Evolutionary conservation across 2,113 vertebrate species (phyloP), one percentile per base, ranked within the genome.

Genomic region (Balaenoptera acutorostrata): DNA sequence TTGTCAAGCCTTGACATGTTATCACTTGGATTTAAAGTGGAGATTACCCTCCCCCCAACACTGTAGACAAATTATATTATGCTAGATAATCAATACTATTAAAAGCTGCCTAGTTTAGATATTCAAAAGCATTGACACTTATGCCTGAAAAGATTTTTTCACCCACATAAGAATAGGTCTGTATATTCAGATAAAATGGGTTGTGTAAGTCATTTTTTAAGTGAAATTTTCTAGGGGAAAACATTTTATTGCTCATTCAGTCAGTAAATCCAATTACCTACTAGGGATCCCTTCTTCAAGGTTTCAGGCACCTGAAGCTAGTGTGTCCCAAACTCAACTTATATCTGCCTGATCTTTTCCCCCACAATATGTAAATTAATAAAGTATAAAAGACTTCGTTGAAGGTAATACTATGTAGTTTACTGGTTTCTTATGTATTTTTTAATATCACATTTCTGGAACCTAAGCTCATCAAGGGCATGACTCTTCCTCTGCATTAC

Each of bases 1-100:
- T 97, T 96, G 55, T 97, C 85, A 95, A 71, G 49, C 77, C 46
- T 64, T 89, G 39, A 36, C 83, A 95, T 21, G 95, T 98, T 86
- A 72, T n/a, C 49, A 4, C 23, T 93, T 89, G 69, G 15, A 97
- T 98, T 96, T 96, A 39, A 39, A 88, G 23, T 6, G 55, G 83
- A 90, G 90, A 12, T 31, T 57, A 15, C 39, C 23, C 41, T 77
- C 14, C 55, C n/a, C 33, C 36, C 23, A 82, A 66, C 15, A 69
- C 44, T 83, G 33, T 64, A 83, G 33, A 96, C 25, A 95, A 94
- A 91, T 74, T 89, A 36, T 77, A 52, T 85, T 88, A 57, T 55
- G 23, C 31, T 52, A 68, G 15, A 61, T 63, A 85, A 69, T 25
- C 59, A 96, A 36, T 94, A 57, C 3, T 23, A 25, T 96, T 91